Conservation (phyloP, 2,888 invertebrate species). For the Aplocera efformata region DNA sequence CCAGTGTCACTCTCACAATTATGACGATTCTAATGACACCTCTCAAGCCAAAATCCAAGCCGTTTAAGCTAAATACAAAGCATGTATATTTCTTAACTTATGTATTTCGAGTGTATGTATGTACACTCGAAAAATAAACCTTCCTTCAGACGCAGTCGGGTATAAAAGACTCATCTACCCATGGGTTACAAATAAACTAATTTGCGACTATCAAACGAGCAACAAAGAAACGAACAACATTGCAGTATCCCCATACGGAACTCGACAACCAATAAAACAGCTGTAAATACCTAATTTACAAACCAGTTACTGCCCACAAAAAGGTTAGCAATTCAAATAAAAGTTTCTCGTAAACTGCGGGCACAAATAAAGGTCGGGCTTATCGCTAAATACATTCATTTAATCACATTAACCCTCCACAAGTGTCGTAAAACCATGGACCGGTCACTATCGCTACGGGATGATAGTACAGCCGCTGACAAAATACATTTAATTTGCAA, state of each 20-base stretch:
- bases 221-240: too few relatives aligned
- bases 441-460: slow-evolving; percentile 25
- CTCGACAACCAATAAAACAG: slow-evolving; percentile 1
- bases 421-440: slow-evolving; percentile 44
- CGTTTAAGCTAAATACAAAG: too few relatives aligned
- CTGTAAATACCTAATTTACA: slow-evolving; percentile 15
- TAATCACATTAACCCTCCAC: slow-evolving; percentile 44
- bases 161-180: too few relatives aligned
- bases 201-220: neutral
- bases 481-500: neutral
- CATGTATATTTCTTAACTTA: too few relatives aligned
- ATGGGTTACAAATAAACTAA: slow-evolving; percentile 3
- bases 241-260: neutral
- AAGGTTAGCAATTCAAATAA: slow-evolving; percentile 31
- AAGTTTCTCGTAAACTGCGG: slow-evolving; percentile 32
- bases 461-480: slow-evolving; percentile 5
- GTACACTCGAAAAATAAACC: too few relatives aligned
- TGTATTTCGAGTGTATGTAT: too few relatives aligned
- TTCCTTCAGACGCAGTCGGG: too few relatives aligned
- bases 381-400: slow-evolving; percentile 51
- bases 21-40: too few relatives aligned
- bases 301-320: slow-evolving; percentile 12
- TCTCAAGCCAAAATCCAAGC: too few relatives aligned
- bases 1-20: too few relatives aligned
- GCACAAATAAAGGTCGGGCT: slow-evolving; percentile 41